Percentiles rank a stretch among this genome's conserved stretches.
Conservation (phyloP, 2,888 invertebrate species). For the Melitaea athalia region DNA sequence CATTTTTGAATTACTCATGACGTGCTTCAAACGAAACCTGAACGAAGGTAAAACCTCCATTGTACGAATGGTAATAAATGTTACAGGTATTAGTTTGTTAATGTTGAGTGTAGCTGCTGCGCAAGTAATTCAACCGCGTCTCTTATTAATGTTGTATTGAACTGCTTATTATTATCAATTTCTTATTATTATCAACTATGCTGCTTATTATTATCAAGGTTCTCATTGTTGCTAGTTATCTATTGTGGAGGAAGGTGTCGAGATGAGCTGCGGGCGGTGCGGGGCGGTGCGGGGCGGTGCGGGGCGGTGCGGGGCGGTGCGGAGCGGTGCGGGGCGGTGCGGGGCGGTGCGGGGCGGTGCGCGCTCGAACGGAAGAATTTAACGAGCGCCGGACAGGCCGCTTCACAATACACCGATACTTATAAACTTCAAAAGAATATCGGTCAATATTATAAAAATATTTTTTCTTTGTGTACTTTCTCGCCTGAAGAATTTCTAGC, state of each 20-base stretch:
- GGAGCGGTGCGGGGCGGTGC: background rate
- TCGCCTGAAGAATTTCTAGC: background rate
- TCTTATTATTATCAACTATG: too few species aligned
- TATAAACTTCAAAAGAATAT: constrained; percentile 11
- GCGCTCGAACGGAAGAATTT: constrained; percentile 17
- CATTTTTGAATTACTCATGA: background rate
- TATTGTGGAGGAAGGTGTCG: background rate
- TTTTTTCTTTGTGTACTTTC: constrained; percentile 7
- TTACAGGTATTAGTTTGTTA: too few species aligned
- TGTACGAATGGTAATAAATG: too few species aligned
- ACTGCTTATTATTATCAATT: background rate
- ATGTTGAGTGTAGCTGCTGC: too few species aligned
- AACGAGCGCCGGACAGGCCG: constrained; percentile 13
- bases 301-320: background rate
- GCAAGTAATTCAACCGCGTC: background rate
- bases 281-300: background rate
- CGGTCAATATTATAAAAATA: constrained; percentile 8
- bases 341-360: background rate
- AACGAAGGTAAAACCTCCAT: too few species aligned
- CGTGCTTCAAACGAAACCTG: background rate
- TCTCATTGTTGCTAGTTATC: background rate
- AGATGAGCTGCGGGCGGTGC: background rate
- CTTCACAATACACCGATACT: constrained; percentile 5
- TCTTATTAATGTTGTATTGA: background rate
- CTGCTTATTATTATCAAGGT: background rate